Evolutionary conservation across 2,113 vertebrate species (phyloP).

Genomic region (Lophotis ruficrista): DNA sequence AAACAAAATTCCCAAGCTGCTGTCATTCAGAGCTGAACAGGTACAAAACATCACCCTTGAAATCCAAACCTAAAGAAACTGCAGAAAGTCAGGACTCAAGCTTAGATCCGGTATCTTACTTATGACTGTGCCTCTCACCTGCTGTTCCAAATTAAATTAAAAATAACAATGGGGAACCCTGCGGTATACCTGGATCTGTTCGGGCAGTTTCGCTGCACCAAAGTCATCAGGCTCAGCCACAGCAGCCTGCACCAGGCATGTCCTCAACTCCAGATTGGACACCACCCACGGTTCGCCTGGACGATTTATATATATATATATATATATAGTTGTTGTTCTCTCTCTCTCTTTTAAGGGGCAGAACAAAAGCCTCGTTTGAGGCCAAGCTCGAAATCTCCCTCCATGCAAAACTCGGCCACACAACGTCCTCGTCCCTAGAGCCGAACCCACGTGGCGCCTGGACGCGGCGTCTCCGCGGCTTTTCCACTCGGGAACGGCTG

Average conservation of each 20-base stretch:
- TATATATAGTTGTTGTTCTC: too few species aligned
- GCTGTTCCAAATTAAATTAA: background rate
- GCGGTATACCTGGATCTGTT: background rate
- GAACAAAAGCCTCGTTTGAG: background rate
- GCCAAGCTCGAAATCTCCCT: background rate
- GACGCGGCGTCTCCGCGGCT: background rate
- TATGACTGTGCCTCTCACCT: background rate
- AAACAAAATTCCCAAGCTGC: background rate
- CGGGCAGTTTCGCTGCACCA: background rate
- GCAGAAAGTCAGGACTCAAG: background rate
- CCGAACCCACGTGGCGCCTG: conserved; percentile 47
- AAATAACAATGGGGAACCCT: background rate
- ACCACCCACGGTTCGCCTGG: background rate
- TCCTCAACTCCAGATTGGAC: background rate
- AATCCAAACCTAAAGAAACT: background rate
- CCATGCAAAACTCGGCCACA: background rate
- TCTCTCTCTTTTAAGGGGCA: background rate
- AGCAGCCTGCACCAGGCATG: background rate
- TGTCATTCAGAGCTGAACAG: background rate
- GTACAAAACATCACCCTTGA: background rate
- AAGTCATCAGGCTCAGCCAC: background rate
- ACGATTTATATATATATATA: background rate
- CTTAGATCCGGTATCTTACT: background rate
- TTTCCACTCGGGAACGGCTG: conserved; percentile 7
- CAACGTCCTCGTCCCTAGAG: background rate